phyloP scores from a whole-genome alignment of 1,140 invertebrate species.

The Pogonomyrmex californicus region DNA sequence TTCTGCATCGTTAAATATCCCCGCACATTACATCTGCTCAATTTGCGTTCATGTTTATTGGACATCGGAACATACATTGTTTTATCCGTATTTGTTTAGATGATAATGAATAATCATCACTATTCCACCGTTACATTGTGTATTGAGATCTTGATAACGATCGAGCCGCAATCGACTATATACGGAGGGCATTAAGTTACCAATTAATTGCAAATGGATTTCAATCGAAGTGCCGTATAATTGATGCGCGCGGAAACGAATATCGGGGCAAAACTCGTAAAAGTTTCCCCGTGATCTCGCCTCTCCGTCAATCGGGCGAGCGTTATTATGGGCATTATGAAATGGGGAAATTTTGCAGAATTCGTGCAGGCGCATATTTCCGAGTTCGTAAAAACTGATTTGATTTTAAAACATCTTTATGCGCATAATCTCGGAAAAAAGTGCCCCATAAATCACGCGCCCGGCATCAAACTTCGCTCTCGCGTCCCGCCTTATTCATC shows the following conservation, averaged over 20 bases:
- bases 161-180: conserved; percentile 33
- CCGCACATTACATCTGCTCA: background rate
- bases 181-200: conserved; percentile 27
- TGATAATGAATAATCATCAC: conserved; percentile 7
- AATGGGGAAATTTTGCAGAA: conserved; percentile 8
- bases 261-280: background rate
- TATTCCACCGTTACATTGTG: background rate
- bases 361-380: conserved; percentile 30
- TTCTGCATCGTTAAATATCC: no score
- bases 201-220: conserved; percentile 52
- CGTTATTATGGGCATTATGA: conserved; percentile 1
- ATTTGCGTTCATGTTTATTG: background rate
- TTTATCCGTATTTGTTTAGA: conserved; percentile 10
- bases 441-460: conserved; percentile 41
- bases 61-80: background rate
- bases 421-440: conserved; percentile 52
- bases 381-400: conserved; percentile 26
- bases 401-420: conserved; percentile 53
- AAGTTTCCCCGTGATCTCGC: background rate
- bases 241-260: conserved; percentile 4
- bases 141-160: background rate
- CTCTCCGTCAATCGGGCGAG: background rate
- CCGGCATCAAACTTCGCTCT: conserved; percentile 21
- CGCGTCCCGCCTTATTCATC: conserved; percentile 39
- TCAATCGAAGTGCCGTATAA: conserved; percentile 12